phyloP scores from a whole-genome alignment of 2,113 vertebrate genomes.

The Mola mola region DNA sequence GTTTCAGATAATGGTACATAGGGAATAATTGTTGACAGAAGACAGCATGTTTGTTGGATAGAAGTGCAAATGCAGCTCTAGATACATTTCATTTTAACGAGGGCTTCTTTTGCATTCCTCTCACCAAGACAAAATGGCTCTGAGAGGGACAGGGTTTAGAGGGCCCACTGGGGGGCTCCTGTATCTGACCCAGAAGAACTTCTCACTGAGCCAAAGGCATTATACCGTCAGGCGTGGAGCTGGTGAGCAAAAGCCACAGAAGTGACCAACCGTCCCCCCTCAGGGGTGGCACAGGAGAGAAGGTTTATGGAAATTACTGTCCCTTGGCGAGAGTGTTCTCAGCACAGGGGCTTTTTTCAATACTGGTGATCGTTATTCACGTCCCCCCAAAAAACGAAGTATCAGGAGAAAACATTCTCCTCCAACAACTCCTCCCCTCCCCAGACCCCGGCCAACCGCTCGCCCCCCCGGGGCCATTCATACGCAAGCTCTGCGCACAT shows the following conservation, averaged over 20 bases:
- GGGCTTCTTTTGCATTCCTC: slow-evolving; percentile 50
- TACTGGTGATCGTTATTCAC: neutral
- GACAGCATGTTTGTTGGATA: slow-evolving; percentile 36
- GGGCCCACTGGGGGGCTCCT: slow-evolving; percentile 58
- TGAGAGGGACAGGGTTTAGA: slow-evolving; percentile 46
- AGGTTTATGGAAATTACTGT: neutral
- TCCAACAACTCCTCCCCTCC: slow-evolving; percentile 34
- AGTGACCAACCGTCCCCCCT: slow-evolving; percentile 9
- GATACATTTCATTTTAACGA: slow-evolving; percentile 66
- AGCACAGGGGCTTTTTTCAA: neutral
- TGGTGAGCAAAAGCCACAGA: slow-evolving; percentile 43
- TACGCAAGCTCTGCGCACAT: slow-evolving; percentile 56
- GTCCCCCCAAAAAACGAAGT: neutral
- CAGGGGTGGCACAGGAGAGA: neutral
- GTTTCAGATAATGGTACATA: slow-evolving; percentile 21
- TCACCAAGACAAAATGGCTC: slow-evolving; percentile 73
- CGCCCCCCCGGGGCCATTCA: slow-evolving; percentile 43
- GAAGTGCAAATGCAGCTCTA: slow-evolving; percentile 43
- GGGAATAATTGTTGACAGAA: slow-evolving; percentile 35
- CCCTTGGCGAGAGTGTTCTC: neutral
- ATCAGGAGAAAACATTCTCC: neutral
- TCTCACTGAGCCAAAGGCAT: slow-evolving; percentile 42
- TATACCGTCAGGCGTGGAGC: slow-evolving; percentile 27
- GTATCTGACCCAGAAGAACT: slow-evolving; percentile 62
- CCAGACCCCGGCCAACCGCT: slow-evolving; percentile 44